Base-by-base conservation (phyloP, 2,888 invertebrate species). In the Maniola hyperantus region DNA sequence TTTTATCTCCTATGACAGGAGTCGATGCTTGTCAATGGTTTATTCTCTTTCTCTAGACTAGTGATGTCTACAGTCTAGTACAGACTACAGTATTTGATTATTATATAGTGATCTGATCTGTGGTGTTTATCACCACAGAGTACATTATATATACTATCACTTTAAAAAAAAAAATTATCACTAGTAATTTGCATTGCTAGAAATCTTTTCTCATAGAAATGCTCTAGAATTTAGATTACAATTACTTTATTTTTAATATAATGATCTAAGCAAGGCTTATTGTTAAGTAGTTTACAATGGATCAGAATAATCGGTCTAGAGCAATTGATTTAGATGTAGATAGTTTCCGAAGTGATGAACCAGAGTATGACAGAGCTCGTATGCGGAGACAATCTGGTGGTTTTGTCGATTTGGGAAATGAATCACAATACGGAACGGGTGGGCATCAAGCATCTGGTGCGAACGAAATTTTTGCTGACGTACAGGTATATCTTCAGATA, bases 381-480 rank as follows among this genome's bases (percentile, higher is more conserved):
- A 91, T 89, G 84, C 89, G 94, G 75, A 93, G 94, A 73, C 95
- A 95, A 79, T 95, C 95, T n/a, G 95, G 95, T 74, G 96, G 95
- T 51, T 96, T 96, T 83, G 95, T 96, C 59, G 96, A 96, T 80
- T 92, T 96, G 61, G 95, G 95, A 63, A 95, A 94, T 87, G 95
- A 95, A 86, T 94, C 94, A 87, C 95, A 95, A 82, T 96, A 95
- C 87, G 96, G 95, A 69, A 94, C 95, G 65, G 96, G 96, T 74
- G 97, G 97, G 26, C 97, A 97, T 84, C 97, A 97, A 85, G 96
- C 96, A 33, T 96, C 97, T 59, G 96, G 97, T 66, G 96, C 97
- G 33, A 97, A 97, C 87, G 98, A 98, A 89, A 94, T 98, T 67
- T 98, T 97, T 87, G 97, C 97, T 34, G 97, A 97, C 81, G 97